phyloP scores from a whole-genome alignment of 2,113 vertebrate species.

The Phaethon lepturus region DNA sequence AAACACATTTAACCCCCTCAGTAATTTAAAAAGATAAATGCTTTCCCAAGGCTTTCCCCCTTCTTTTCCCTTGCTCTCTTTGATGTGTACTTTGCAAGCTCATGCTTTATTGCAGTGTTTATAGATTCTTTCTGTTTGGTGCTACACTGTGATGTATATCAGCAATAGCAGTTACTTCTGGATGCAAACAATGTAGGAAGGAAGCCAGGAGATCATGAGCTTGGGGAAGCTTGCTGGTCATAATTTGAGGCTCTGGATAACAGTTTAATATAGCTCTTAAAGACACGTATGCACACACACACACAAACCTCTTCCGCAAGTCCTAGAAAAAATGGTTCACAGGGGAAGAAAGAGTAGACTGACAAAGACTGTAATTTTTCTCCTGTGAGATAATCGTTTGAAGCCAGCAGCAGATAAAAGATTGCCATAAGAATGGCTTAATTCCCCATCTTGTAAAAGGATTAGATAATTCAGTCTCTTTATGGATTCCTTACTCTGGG shows the following conservation, averaged over 20 bases:
- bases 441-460: conserved; percentile 64
- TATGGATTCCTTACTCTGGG: conserved; percentile 51
- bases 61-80: neutral
- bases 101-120: neutral
- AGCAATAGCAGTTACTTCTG: neutral
- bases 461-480: conserved; percentile 66
- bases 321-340: conserved; percentile 40
- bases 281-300: neutral
- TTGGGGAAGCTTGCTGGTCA: neutral
- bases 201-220: neutral
- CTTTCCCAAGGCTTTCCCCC: neutral
- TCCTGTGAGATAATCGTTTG: conserved; percentile 70
- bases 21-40: conserved; percentile 1
- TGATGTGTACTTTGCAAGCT: conserved; percentile 32
- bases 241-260: conserved; percentile 37
- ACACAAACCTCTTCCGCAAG: conserved; percentile 3
- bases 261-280: conserved; percentile 19
- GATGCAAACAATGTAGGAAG: neutral
- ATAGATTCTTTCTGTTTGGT: neutral
- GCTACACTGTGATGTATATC: neutral
- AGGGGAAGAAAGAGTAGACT: conserved; percentile 48
- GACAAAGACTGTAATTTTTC: conserved; percentile 70
- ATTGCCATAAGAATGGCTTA: conserved; percentile 62
- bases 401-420: conserved; percentile 64
- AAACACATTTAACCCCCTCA: neutral